Evolutionary conservation across 2,888 invertebrate genomes (phyloP), one percentile per base, ranked within the genome.

Genomic region (Callimorpha dominula): DNA sequence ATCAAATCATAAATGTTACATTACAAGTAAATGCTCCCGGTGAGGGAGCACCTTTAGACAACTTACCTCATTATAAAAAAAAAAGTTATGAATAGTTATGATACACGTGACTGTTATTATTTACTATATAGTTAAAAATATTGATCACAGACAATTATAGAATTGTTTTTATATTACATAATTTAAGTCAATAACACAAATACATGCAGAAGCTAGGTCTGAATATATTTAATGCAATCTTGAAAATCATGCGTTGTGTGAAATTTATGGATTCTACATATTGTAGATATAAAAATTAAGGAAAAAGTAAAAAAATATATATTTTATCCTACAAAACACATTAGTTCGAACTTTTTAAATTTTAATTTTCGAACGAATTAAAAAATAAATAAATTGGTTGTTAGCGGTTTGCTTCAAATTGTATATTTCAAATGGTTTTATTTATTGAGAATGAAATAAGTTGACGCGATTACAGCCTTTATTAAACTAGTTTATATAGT

Each of bases 291-390:
- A 31, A 31, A 40, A 9, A 17, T 40, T 42, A 40, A 9, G 0
- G 0, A 5, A 20, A 54, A n/a, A 15, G 0, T n/a, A 6, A 7
- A 43, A 60, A 31, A 17, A 40, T 46, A n/a, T 43, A 46, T 60
- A 4, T 40, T 50, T 20, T n/a, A 6, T 14, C 9, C 12, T 11
- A 11, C 31, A 31, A 62, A 46, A 17, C 40, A 20, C 15, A 68
- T 17, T 62, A 63, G 49, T 63, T 69, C 62, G 69, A 63, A 69
- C 12, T 40, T 50, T 63, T 62, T 9, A 40, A 49, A 49, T 49
- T 7, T 31, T 2, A 31, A 2, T 31, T 31, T 31, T 31, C 31
- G 31, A 31, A 31, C 31, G 31, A 31, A 31, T 31, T 31, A 31
- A 1, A 31, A 31, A 31, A 31, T 31, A 31, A 31, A 14, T 11